Conservation (phyloP, 2,113 vertebrate genomes). For the Odontesthes bonariensis region DNA sequence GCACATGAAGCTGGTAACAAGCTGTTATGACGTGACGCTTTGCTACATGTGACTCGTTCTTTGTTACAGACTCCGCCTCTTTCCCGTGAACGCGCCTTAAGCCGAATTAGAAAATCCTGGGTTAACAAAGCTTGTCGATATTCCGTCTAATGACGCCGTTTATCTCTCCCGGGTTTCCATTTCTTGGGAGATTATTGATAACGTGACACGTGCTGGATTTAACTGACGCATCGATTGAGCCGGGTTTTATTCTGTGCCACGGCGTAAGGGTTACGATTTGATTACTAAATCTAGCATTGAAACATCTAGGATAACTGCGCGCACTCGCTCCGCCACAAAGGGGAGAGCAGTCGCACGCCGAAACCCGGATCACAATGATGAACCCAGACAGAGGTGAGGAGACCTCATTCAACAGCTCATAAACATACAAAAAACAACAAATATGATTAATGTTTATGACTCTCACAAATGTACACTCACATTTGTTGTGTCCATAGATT, state of each 20-base stretch:
- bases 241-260: neutral
- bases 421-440: fast-evolving
- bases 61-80: constrained; percentile 56
- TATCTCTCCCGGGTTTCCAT: neutral
- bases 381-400: constrained; percentile 62
- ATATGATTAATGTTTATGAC: neutral
- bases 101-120: constrained; percentile 77
- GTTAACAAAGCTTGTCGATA: constrained; percentile 71
- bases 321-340: constrained; percentile 45
- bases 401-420: neutral
- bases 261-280: constrained; percentile 40
- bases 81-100: constrained; percentile 69
- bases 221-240: neutral
- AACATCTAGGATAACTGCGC: constrained; percentile 78
- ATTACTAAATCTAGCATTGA: constrained; percentile 75
- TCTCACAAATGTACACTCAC: neutral
- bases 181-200: neutral
- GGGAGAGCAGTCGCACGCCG: constrained; percentile 54
- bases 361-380: constrained; percentile 56
- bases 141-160: neutral
- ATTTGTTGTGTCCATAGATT: constrained; percentile 32
- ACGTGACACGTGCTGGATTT: neutral
- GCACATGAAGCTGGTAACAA: neutral
- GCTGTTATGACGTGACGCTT: neutral
- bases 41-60: constrained; percentile 39